Percentiles rank a stretch among this genome's conserved stretches.
Evolutionary conservation across 2,888 invertebrate genomes (phyloP).

Genomic region (Xestia ashworthii): DNA sequence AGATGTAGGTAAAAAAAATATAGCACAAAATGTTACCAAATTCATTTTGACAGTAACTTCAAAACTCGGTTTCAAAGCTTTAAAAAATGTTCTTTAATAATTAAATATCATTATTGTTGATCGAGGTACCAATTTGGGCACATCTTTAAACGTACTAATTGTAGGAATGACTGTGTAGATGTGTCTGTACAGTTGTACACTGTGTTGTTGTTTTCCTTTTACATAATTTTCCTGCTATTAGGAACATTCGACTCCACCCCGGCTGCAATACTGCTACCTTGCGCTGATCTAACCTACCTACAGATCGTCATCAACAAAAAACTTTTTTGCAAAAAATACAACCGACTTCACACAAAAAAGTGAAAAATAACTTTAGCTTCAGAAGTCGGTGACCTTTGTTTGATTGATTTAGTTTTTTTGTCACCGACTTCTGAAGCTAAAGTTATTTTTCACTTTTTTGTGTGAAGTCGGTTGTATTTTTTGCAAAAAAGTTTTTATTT

Average conservation of each 20-base stretch:
- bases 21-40: background rate
- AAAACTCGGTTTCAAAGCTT: rapidly evolving
- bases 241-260: background rate
- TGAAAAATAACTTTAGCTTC: no score
- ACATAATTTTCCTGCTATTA: background rate
- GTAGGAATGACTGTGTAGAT: background rate
- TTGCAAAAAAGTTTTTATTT: no score
- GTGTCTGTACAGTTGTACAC: background rate
- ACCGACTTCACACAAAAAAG: no score
- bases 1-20: background rate
- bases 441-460: no score
- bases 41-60: background rate
- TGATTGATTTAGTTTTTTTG: no score
- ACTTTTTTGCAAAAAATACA: no score
- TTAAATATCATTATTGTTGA: background rate
- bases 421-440: no score
- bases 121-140: background rate
- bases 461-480: no score
- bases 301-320: no score
- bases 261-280: no score
- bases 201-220: background rate
- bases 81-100: background rate
- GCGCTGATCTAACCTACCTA: no score
- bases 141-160: background rate
- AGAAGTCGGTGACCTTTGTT: no score